Conservation (phyloP, 2,797 vertebrate species). For the Diplodus puntazzo region DNA sequence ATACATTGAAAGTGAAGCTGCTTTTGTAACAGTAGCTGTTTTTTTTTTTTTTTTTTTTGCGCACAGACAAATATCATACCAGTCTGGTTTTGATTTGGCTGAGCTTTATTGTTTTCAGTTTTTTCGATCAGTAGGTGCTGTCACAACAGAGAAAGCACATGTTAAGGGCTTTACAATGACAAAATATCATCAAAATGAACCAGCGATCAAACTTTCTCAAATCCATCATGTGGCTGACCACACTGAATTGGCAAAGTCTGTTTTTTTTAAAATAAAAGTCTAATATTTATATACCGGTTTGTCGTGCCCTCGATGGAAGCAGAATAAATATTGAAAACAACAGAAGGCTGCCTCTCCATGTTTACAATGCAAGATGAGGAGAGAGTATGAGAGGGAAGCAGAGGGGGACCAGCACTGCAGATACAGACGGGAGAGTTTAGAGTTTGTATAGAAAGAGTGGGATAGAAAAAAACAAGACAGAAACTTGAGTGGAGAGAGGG, state of each 20-base stretch:
- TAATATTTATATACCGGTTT: slow-evolving; percentile 60
- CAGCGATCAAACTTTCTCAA: slow-evolving; percentile 32
- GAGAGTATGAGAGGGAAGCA: neutral
- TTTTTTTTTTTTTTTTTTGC: neutral
- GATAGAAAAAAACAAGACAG: neutral
- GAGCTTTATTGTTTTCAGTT: slow-evolving; percentile 12
- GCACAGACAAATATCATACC: neutral
- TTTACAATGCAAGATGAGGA: slow-evolving; percentile 35
- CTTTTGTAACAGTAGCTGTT: neutral
- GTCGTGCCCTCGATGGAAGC: slow-evolving; percentile 16
- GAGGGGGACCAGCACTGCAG: neutral
- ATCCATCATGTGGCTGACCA: slow-evolving; percentile 36
- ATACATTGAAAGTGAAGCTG: slow-evolving; percentile 1
- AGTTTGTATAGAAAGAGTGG: slow-evolving; percentile 5
- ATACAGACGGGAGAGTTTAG: slow-evolving; percentile 19
- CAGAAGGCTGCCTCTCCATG: neutral
- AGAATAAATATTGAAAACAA: slow-evolving; percentile 50
- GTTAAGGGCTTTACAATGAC: slow-evolving; percentile 24
- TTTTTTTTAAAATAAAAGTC: slow-evolving; percentile 46
- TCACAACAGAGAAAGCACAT: slow-evolving; percentile 12
- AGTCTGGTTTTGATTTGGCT: slow-evolving; percentile 4
- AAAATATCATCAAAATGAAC: slow-evolving; percentile 2
- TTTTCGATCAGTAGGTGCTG: slow-evolving; percentile 4
- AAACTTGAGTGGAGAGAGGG: slow-evolving; percentile 9
- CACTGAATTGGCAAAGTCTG: slow-evolving; percentile 24